Percentiles rank a stretch among this genome's conserved stretches.
These are phyloP conservation scores for Microplitis mediator DNA, from an alignment of 1,140 invertebrate genomes.

Conservation along the genomic window DNA sequence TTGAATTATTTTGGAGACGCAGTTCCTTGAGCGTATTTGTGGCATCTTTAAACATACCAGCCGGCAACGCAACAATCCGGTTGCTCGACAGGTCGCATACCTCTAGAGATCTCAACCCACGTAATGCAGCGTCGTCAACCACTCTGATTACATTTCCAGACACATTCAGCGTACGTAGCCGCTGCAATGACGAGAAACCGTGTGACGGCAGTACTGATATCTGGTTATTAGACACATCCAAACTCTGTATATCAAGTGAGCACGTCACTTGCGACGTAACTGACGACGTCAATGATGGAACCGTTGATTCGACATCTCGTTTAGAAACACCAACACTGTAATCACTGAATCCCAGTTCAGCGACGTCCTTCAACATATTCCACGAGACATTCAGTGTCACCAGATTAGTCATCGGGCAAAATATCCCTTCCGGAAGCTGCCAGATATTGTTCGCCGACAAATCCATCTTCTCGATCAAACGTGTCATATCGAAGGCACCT, in stretches of 20 bases:
- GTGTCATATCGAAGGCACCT: constrained; percentile 73
- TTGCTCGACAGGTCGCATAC: constrained; percentile 86
- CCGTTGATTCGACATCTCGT: constrained; percentile 34
- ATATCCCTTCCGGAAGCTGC: constrained; percentile 82
- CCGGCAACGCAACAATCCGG: constrained; percentile 85
- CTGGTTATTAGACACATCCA: constrained; percentile 86
- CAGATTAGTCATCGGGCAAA: constrained; percentile 80
- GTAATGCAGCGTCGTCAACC: constrained; percentile 80
- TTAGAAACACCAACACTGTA: constrained; percentile 34
- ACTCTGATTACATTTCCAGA: constrained; percentile 85
- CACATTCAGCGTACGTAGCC: constrained; percentile 77
- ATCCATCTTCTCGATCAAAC: constrained; percentile 81
- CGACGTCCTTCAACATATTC: constrained; percentile 83
- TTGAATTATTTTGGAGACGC: constrained; percentile 87
- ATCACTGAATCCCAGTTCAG: constrained; percentile 77
- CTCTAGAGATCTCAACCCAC: constrained; percentile 77
- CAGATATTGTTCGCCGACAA: constrained; percentile 87
- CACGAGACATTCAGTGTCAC: constrained; percentile 80
- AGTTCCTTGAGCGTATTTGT: constrained; percentile 81
- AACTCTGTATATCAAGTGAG: constrained; percentile 77
- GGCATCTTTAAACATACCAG: constrained; percentile 80
- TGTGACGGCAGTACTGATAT: constrained; percentile 79
- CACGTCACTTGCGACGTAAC: constrained; percentile 64
- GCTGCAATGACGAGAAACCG: constrained; percentile 77
- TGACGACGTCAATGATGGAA: too few relatives aligned